Evolutionary conservation across 2,113 vertebrate genomes (phyloP).

Genomic region (Lophotis ruficrista): DNA sequence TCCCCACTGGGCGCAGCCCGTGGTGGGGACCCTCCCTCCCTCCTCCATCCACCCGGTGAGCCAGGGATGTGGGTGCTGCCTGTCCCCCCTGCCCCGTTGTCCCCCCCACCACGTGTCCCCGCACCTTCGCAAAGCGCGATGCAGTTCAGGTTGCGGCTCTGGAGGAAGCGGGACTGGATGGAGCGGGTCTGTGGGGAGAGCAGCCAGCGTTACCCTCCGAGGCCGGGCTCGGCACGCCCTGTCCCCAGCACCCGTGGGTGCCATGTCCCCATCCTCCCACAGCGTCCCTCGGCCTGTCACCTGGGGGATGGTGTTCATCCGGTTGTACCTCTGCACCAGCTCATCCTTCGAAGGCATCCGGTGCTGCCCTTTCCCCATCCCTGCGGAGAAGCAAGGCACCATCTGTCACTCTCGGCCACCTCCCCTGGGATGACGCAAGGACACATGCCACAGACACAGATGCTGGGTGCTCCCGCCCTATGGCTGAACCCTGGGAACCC

Average conservation of each 20-base stretch:
- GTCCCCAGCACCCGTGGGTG: neutral
- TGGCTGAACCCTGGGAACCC: neutral
- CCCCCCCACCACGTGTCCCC: fast-evolving
- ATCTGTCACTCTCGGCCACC: neutral
- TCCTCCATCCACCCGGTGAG: neutral
- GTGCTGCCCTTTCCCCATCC: slow-evolving; percentile 99
- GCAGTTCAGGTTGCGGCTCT: slow-evolving; percentile 98
- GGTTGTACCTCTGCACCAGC: slow-evolving; percentile 96
- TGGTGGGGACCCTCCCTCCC: neutral
- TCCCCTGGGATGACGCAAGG: fast-evolving
- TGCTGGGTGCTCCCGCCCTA: neutral
- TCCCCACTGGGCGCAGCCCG: neutral
- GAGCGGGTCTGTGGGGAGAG: slow-evolving; percentile 84
- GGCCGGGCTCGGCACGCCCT: fast-evolving
- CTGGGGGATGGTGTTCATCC: slow-evolving; percentile 99
- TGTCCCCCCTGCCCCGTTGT: neutral
- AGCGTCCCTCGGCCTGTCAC: slow-evolving; percentile 34
- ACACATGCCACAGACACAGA: neutral
- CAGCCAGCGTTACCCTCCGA: fast-evolving
- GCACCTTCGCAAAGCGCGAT: slow-evolving; percentile 98
- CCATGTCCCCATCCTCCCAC: fast-evolving
- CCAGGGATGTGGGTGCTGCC: neutral
- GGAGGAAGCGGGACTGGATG: slow-evolving; percentile 96
- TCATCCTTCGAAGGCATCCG: slow-evolving; percentile 99
- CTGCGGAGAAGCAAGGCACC: slow-evolving; percentile 51